Evolutionary conservation across 2,888 invertebrate species (phyloP), one percentile per base, ranked within the genome.

Genomic region (Drosophila affinis): DNA sequence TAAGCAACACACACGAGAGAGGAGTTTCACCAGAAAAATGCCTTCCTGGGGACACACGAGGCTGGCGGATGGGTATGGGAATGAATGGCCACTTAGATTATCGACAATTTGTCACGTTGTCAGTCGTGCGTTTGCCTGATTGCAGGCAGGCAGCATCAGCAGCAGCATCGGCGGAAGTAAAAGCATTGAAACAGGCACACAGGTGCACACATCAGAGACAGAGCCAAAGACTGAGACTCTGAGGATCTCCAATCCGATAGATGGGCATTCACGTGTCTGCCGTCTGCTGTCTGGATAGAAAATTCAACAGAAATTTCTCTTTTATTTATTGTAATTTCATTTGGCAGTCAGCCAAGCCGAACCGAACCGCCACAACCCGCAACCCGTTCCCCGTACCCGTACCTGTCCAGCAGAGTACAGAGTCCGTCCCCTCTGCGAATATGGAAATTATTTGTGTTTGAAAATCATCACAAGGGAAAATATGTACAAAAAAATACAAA

Each of bases 81-180:
- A 52, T 58, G 47, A 24, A 24, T 24, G 60, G 56, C 12, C 48
- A 67, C 47, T 45, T 52, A 54, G 51, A 49, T 72, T 78, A 75
- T 79, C 77, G 82, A 79, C 89, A 88, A 88, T 85, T 85, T 88
- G 84, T 85, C 84, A 84, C 86, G 84, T 87, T 86, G 73, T 49
- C 75, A 82, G 83, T 87, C 83, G 82, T 86, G 86, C 83, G 88
- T 87, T 67, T 75, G 79, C 52, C 65, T 86, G 88, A 76, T 79
- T 85, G 81, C 74, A 61, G 64, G 77, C 39, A n/a, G 39, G 2
- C 14, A 14, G 39, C 34, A 5, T 1, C 39, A 39, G 39, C 39
- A 39, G 6, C 39, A 39, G 5, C 39, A 39, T 39, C 39, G 62
- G 65, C 83, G 84, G 84, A 84, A 84, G 89, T 88, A 85, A 84